phyloP scores from a whole-genome alignment of 2,113 vertebrate genomes.

The Chroicocephalus ridibundus region DNA sequence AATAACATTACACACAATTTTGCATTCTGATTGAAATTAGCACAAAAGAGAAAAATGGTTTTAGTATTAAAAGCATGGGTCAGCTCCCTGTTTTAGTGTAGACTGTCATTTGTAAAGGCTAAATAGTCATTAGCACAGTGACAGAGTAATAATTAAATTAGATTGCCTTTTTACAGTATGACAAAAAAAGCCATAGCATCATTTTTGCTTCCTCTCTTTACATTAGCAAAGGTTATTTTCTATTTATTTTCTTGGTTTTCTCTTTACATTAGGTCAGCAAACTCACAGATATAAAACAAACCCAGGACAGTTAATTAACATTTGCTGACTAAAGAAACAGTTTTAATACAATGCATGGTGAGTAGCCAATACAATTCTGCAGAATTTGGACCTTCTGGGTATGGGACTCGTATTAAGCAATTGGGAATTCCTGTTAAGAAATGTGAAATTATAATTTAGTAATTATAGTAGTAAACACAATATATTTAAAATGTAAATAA shows the following conservation, averaged over 20 bases:
- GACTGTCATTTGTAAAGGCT: conserved; percentile 18
- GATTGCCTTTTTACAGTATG: neutral
- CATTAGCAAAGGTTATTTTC: neutral
- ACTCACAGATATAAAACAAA: conserved; percentile 2
- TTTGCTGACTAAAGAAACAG: neutral
- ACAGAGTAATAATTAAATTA: conserved; percentile 36
- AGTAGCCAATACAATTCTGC: neutral
- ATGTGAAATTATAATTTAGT: neutral
- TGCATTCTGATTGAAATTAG: neutral
- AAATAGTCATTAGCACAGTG: neutral
- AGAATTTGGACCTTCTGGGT: neutral
- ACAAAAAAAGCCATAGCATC: neutral
- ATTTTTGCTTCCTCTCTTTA: neutral
- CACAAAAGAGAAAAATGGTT: neutral
- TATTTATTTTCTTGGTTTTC: neutral
- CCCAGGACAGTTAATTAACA: conserved; percentile 15
- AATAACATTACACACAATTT: neutral
- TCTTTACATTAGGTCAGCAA: neutral
- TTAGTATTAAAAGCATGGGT: neutral
- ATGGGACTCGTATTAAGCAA: neutral
- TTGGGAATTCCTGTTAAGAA: conserved; percentile 26
- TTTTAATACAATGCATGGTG: neutral
- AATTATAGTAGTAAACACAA: neutral
- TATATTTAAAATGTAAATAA: neutral
- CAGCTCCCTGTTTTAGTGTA: neutral